phyloP scores from a whole-genome alignment of 2,797 vertebrate genomes.

The Trachops cirrhosus region DNA sequence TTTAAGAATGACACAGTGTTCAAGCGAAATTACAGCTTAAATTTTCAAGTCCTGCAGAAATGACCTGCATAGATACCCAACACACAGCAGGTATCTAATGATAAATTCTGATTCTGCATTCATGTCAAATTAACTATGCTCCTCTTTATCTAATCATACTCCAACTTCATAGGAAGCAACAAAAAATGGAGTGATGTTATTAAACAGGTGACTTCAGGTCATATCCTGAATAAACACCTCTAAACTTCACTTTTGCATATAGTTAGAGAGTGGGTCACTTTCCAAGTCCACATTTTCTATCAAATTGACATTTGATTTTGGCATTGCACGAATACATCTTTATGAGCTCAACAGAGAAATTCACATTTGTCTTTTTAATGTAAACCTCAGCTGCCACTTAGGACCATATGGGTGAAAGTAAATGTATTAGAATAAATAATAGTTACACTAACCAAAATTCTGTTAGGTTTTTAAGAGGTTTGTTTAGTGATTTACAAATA shows the following conservation, averaged over 20 bases:
- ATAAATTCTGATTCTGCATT: neutral
- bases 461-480: neutral
- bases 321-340: neutral
- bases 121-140: slow-evolving; percentile 18
- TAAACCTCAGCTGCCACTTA: neutral
- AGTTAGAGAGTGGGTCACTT: neutral
- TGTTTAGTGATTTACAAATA: neutral
- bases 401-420: neutral
- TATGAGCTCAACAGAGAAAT: neutral
- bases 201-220: neutral
- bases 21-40: neutral
- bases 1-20: neutral
- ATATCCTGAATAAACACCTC: neutral
- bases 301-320: slow-evolving; percentile 4
- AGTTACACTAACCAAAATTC: neutral
- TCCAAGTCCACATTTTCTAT: neutral
- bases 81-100: neutral
- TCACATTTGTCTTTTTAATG: neutral
- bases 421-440: neutral
- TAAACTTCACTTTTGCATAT: neutral
- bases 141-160: neutral
- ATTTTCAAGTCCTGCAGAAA: neutral
- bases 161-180: neutral
- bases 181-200: neutral
- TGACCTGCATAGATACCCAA: neutral